phyloP scores from a whole-genome alignment of 1,140 invertebrate genomes.

The Euura saliciscinereae region DNA sequence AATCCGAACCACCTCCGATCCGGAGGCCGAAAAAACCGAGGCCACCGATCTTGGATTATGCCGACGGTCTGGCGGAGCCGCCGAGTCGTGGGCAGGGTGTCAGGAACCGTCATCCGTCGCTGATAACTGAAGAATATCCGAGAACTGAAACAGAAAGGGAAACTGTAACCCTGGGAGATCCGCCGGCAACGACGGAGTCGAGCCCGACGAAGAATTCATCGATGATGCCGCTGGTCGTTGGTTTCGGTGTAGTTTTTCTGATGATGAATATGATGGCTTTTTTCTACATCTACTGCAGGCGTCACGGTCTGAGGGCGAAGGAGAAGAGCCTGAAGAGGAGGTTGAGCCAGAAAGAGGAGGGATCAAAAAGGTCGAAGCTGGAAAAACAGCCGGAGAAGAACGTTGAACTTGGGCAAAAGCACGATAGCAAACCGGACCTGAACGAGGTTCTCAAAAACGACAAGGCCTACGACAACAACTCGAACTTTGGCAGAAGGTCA shows the following conservation, averaged over 20 bases:
- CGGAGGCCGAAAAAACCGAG: slow-evolving; percentile 29
- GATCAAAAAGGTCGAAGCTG: slow-evolving; percentile 32
- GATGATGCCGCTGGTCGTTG: slow-evolving; percentile 75
- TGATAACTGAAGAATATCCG: neutral
- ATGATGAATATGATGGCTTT: slow-evolving; percentile 82
- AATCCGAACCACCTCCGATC: slow-evolving; percentile 41
- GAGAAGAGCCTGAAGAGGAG: slow-evolving; percentile 60
- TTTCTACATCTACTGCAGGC: slow-evolving; percentile 77
- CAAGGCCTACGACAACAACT: slow-evolving; percentile 64
- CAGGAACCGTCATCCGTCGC: slow-evolving; percentile 16
- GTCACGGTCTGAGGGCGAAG: slow-evolving; percentile 64
- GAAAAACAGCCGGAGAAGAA: slow-evolving; percentile 40
- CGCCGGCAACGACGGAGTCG: slow-evolving; percentile 21
- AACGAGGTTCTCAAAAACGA: slow-evolving; percentile 58
- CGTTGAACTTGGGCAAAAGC: slow-evolving; percentile 46
- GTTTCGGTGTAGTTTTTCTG: slow-evolving; percentile 79
- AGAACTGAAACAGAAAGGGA: neutral
- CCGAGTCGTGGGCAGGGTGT: slow-evolving; percentile 1
- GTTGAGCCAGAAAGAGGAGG: slow-evolving; percentile 35
- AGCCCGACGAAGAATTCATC: slow-evolving; percentile 44
- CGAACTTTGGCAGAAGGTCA: slow-evolving; percentile 67
- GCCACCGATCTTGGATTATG: slow-evolving; percentile 40
- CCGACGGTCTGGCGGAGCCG: slow-evolving; percentile 33
- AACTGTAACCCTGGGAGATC: slow-evolving; percentile 11
- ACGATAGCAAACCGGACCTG: slow-evolving; percentile 53